Conservation (phyloP, 2,888 invertebrate species). For the Trypoxylon attenuatum region DNA sequence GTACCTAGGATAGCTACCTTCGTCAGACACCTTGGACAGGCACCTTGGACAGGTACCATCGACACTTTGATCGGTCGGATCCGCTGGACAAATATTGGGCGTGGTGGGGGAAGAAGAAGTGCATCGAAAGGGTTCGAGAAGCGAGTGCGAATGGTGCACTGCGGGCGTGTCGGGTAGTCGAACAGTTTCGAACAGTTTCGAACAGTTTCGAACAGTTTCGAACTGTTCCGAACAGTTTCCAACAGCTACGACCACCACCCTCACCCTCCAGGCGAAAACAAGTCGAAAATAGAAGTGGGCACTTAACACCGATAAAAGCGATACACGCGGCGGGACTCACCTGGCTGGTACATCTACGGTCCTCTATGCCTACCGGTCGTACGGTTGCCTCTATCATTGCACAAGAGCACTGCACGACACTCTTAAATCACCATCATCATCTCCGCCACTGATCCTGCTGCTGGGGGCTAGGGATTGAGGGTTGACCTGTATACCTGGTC, state of each 20-base stretch:
- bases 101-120: slow-evolving; percentile 51
- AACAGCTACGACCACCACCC: no score
- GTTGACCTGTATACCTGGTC: no score
- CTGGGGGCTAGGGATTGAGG: background rate
- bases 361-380: slow-evolving; percentile 60
- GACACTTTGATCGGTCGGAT: slow-evolving; percentile 19
- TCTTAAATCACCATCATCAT: slow-evolving; percentile 55
- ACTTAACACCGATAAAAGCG: background rate
- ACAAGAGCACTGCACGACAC: slow-evolving; percentile 67
- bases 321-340: slow-evolving; percentile 49
- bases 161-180: background rate
- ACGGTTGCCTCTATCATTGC: slow-evolving; percentile 68
- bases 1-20: background rate
- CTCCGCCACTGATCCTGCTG: slow-evolving; percentile 29
- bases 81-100: slow-evolving; percentile 49
- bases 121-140: slow-evolving; percentile 34
- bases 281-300: background rate
- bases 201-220: no score
- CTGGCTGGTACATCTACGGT: slow-evolving; percentile 72
- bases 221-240: no score
- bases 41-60: no score
- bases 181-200: no score
- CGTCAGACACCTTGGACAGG: no score
- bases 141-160: background rate
- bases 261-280: background rate